Percentiles rank a stretch among this genome's conserved stretches.
These are phyloP conservation scores for Apamea sordens DNA, from an alignment of 2,888 invertebrate species.

Conservation along the genomic window DNA sequence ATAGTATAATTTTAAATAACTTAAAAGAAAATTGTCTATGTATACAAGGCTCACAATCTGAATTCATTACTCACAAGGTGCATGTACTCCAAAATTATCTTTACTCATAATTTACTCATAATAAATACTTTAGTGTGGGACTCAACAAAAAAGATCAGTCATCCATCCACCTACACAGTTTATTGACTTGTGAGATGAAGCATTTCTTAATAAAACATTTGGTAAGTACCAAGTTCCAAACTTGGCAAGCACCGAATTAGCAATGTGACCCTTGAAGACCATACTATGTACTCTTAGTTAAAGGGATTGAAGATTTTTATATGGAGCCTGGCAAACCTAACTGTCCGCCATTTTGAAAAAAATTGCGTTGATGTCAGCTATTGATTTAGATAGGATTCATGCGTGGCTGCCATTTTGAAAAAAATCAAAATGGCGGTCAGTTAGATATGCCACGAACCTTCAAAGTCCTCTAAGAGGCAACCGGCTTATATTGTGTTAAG, in stretches of 20 bases:
- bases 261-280: not conserved
- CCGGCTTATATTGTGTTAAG: not conserved
- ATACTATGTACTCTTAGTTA: not conserved
- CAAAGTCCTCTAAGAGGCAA: not conserved
- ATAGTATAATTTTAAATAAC: not conserved
- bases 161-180: constrained; percentile 65
- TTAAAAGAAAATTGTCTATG: not conserved
- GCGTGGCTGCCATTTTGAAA: not conserved
- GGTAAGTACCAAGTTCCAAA: constrained; percentile 16
- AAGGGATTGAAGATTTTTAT: not conserved
- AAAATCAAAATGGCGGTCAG: not conserved
- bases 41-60: constrained; percentile 22
- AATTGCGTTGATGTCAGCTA: not conserved
- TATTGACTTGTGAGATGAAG: constrained; percentile 55
- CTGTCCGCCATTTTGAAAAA: not conserved
- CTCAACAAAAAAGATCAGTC: constrained; percentile 46
- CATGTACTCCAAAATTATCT: constrained; percentile 47
- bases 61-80: constrained; percentile 39
- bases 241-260: not conserved
- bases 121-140: constrained; percentile 53
- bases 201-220: constrained; percentile 21
- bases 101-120: constrained; percentile 42
- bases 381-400: not conserved
- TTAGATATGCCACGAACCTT: not conserved
- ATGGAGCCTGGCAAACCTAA: not conserved